Conservation (phyloP, 2,797 vertebrate genomes). For the Trichosurus vulpecula region DNA sequence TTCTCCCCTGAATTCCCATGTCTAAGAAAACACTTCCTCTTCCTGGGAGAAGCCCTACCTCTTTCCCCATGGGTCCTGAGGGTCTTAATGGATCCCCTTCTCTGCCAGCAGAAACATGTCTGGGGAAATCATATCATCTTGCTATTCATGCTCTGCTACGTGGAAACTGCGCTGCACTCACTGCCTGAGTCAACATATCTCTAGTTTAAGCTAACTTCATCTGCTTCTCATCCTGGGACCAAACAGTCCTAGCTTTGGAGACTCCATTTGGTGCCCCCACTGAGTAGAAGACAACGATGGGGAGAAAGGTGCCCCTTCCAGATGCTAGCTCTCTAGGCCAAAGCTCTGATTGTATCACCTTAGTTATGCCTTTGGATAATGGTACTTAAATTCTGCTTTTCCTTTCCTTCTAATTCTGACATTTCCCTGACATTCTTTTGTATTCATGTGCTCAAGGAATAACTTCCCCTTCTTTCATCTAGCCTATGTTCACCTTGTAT, state of each 20-base stretch:
- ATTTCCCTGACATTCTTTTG: background rate
- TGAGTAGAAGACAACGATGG: background rate
- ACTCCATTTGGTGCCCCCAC: background rate
- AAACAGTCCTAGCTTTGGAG: background rate
- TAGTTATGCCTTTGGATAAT: background rate
- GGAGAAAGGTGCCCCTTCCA: background rate
- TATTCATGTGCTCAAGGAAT: background rate
- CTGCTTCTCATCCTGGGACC: background rate
- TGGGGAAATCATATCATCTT: background rate
- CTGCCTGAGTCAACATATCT: background rate
- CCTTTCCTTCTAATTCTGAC: background rate
- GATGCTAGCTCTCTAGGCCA: background rate
- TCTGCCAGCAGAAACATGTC: background rate
- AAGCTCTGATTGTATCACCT: background rate
- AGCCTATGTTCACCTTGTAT: background rate
- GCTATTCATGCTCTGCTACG: background rate
- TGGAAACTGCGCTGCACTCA: background rate
- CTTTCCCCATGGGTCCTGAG: background rate
- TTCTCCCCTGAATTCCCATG: background rate
- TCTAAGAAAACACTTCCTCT: background rate
- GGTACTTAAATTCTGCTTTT: background rate
- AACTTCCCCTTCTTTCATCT: background rate
- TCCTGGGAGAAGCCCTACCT: background rate
- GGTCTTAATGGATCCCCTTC: background rate
- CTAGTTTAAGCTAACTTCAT: background rate